Evolutionary conservation across 2,888 invertebrate species (phyloP).

Genomic region (Hirtodrosophila cameraria): DNA sequence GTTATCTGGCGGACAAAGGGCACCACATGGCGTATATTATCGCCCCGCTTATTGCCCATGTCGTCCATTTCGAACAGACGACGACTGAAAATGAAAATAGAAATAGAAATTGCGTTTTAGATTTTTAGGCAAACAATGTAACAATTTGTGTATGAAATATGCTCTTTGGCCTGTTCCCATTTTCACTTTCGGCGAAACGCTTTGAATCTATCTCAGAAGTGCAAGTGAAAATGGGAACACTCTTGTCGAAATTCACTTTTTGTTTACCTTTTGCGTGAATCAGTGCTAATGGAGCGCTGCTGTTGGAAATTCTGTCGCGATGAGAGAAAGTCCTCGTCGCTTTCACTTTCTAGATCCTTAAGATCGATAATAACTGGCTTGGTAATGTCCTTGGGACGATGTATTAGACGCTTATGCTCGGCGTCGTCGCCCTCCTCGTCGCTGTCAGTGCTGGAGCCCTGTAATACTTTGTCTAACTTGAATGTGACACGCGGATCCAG

Average conservation of each 20-base stretch:
- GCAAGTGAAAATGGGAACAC: too few species aligned
- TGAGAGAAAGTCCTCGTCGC: constrained; percentile 85
- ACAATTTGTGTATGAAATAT: not conserved
- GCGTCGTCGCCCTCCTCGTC: constrained; percentile 83
- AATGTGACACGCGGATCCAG: constrained; percentile 84
- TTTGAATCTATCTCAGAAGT: too few species aligned
- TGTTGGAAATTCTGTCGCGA: constrained; percentile 87
- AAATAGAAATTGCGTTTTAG: constrained; percentile 41
- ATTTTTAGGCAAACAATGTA: constrained; percentile 12
- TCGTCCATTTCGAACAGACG: constrained; percentile 87
- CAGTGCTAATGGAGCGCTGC: constrained; percentile 87
- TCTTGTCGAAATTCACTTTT: too few species aligned
- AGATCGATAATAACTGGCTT: constrained; percentile 84
- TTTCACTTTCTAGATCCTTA: constrained; percentile 83
- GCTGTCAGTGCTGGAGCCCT: constrained; percentile 82
- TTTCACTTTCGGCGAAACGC: too few species aligned
- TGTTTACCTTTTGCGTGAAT: constrained; percentile 86
- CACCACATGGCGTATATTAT: constrained; percentile 86
- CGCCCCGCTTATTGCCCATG: constrained; percentile 86
- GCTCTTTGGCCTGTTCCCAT: too few species aligned
- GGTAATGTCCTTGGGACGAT: constrained; percentile 84
- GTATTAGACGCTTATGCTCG: constrained; percentile 83
- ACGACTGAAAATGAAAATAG: constrained; percentile 72
- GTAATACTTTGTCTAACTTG: constrained; percentile 83
- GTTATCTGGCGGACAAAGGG: constrained; percentile 87